Percentiles rank a stretch among this genome's conserved stretches.
Evolutionary conservation across 1,140 invertebrate species (phyloP).

Genomic region (Diploscapter pachys): DNA sequence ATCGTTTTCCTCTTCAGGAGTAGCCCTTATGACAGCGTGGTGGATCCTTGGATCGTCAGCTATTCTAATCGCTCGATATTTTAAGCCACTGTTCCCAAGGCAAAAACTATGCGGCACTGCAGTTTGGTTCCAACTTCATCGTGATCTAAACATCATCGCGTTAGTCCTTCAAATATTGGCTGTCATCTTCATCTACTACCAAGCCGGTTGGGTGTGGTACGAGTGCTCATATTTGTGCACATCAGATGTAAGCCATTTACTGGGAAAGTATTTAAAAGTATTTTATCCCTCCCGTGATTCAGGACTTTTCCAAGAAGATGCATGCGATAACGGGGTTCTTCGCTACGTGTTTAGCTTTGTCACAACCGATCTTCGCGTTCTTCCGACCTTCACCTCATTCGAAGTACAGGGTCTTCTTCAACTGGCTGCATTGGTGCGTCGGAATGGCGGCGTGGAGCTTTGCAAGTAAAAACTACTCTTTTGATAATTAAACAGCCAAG

Average conservation of each 20-base stretch:
- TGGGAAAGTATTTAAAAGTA: neutral
- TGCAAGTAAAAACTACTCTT: conserved; percentile 17
- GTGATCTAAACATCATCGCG: conserved; percentile 24
- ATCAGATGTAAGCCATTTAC: conserved; percentile 15
- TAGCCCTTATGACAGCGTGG: conserved; percentile 31
- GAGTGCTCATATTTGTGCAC: conserved; percentile 34
- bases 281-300: conserved; percentile 3
- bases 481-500: neutral
- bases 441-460: conserved; percentile 33
- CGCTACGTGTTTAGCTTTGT: conserved; percentile 16
- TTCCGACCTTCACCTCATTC: conserved; percentile 29
- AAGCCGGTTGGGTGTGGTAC: conserved; percentile 38
- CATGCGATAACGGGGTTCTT: conserved; percentile 32
- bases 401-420: conserved; percentile 26
- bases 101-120: conserved; percentile 30
- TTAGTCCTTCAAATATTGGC: conserved; percentile 22
- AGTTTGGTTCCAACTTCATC: conserved; percentile 36
- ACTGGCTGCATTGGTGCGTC: conserved; percentile 34
- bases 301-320: conserved; percentile 38
- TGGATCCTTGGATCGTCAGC: conserved; percentile 34
- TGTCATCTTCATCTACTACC: conserved; percentile 30
- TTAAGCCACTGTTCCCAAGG: conserved; percentile 33
- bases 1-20: conserved; percentile 11
- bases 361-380: conserved; percentile 29
- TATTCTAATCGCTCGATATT: conserved; percentile 33